Percentiles rank a stretch among this genome's conserved stretches.
Evolutionary conservation across 2,888 invertebrate genomes (phyloP).

Genomic region (Zonitis immaculata): DNA sequence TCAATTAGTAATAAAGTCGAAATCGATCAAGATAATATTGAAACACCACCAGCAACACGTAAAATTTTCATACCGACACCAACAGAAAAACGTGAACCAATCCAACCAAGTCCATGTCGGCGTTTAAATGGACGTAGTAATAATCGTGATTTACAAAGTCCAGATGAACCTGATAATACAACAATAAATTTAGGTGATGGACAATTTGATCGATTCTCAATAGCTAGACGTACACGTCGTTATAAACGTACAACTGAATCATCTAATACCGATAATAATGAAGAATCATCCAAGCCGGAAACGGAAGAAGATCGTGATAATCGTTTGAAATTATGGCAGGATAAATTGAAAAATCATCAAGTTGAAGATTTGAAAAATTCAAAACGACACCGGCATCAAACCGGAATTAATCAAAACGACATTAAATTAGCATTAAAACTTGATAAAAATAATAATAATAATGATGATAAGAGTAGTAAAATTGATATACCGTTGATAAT

Average conservation of each 20-base stretch:
- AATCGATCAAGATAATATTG: slow-evolving; percentile 86
- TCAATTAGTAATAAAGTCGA: slow-evolving; percentile 64
- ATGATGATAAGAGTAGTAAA: slow-evolving; percentile 31
- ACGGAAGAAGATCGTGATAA: slow-evolving; percentile 50
- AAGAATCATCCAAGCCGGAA: slow-evolving; percentile 48
- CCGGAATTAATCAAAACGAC: slow-evolving; percentile 66
- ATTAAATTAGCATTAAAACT: slow-evolving; percentile 62
- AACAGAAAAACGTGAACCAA: slow-evolving; percentile 52
- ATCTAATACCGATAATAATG: slow-evolving; percentile 37
- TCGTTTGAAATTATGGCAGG: slow-evolving; percentile 66
- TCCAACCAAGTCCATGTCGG: slow-evolving; percentile 53
- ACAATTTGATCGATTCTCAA: slow-evolving; percentile 80
- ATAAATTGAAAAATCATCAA: slow-evolving; percentile 54
- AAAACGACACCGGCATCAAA: slow-evolving; percentile 56
- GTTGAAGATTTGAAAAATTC: slow-evolving; percentile 23
- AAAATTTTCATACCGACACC: slow-evolving; percentile 62
- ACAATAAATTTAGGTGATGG: slow-evolving; percentile 64
- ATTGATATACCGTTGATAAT: slow-evolving; percentile 36
- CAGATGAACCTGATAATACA: slow-evolving; percentile 45
- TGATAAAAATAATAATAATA: slow-evolving; percentile 27
- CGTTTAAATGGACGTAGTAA: slow-evolving; percentile 50
- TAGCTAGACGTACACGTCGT: slow-evolving; percentile 73
- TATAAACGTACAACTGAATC: slow-evolving; percentile 66
- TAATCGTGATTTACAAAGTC: slow-evolving; percentile 30
- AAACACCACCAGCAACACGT: slow-evolving; percentile 80